Evolutionary conservation across 2,113 vertebrate species (phyloP).

Genomic region (Microcebus lehilahytsara): DNA sequence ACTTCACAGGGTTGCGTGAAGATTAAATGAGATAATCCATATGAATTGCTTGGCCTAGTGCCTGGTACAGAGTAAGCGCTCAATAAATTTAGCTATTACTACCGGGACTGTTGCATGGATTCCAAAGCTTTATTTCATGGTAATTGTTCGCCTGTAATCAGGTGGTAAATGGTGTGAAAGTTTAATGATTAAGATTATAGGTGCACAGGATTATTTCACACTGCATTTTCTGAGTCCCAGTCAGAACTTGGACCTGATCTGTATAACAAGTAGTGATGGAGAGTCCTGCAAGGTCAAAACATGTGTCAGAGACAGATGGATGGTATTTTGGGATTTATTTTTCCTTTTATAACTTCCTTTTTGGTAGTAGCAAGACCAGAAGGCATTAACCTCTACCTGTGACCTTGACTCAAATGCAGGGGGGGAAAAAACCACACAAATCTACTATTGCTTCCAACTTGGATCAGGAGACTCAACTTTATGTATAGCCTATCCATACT

Average conservation of each 20-base stretch:
- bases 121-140: constrained; percentile 7
- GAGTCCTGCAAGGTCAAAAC: constrained; percentile 9
- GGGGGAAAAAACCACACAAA: background rate
- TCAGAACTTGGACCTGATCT: background rate
- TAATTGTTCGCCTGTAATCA: constrained; percentile 30
- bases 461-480: background rate
- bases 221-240: background rate
- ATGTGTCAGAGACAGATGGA: background rate
- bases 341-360: constrained; percentile 35
- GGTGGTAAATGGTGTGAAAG: background rate
- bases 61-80: background rate
- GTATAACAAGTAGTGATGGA: background rate
- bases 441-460: background rate
- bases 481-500: background rate
- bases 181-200: constrained; percentile 25
- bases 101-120: background rate
- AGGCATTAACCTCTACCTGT: constrained; percentile 35
- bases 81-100: background rate
- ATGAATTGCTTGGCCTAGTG: background rate
- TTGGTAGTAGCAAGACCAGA: constrained; percentile 23
- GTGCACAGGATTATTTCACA: background rate
- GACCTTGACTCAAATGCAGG: constrained; percentile 11
- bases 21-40: constrained; percentile 8
- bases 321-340: constrained; percentile 41
- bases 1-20: background rate